phyloP scores from a whole-genome alignment of 2,113 vertebrate species.

The Odobenus rosmarus region DNA sequence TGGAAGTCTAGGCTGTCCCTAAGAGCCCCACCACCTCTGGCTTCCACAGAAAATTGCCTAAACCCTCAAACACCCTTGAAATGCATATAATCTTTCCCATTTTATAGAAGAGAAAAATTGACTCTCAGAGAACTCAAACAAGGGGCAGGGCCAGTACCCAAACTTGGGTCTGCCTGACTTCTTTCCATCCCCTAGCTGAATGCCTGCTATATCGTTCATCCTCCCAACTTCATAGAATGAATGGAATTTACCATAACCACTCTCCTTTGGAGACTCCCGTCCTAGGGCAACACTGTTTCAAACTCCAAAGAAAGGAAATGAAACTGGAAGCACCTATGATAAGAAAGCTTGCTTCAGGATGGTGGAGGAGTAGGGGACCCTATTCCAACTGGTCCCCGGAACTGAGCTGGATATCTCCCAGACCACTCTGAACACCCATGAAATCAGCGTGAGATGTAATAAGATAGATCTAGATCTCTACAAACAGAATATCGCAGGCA shows the following conservation, averaged over 20 bases:
- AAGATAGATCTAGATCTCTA: no score
- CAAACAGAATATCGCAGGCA: no score
- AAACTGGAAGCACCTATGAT: background rate
- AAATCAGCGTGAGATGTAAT: no score
- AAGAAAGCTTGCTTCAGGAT: background rate
- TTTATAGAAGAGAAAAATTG: background rate
- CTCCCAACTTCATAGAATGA: accelerated
- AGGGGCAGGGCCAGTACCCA: background rate
- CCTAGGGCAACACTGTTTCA: background rate
- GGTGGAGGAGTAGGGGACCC: no score
- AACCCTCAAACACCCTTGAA: background rate
- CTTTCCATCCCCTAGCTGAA: accelerated
- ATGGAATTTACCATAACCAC: background rate
- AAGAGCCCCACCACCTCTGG: background rate
- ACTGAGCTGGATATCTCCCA: no score
- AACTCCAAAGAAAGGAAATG: background rate
- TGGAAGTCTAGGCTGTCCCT: background rate
- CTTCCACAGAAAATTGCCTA: background rate
- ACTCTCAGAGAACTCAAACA: background rate
- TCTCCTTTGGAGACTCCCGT: background rate
- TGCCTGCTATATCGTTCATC: background rate
- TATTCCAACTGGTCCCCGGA: no score
- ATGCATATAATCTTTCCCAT: background rate
- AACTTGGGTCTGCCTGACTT: background rate
- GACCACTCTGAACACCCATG: no score